These are phyloP conservation scores for Dipus sagitta DNA, from an alignment of 2,797 vertebrate genomes.

Conservation along the genomic window DNA sequence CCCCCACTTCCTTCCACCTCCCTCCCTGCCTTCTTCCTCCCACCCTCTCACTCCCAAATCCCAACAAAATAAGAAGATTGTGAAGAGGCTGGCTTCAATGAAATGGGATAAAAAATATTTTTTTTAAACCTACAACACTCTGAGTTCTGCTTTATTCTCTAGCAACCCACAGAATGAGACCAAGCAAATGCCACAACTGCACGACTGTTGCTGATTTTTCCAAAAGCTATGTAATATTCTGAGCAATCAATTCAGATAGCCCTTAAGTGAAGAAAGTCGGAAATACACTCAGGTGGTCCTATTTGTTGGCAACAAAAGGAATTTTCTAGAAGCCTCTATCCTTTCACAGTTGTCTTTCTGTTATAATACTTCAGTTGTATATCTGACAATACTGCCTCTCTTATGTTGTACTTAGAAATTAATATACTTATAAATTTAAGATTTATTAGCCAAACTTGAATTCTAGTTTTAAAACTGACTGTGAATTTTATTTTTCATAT, in stretches of 20 bases:
- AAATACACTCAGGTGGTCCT: slow-evolving; percentile 94
- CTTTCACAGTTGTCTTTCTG: slow-evolving; percentile 87
- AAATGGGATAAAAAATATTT: slow-evolving; percentile 83
- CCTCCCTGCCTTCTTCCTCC: background rate
- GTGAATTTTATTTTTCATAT: slow-evolving; percentile 92
- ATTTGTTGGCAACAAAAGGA: slow-evolving; percentile 91
- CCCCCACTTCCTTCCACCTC: slow-evolving; percentile 20
- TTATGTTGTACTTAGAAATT: slow-evolving; percentile 89
- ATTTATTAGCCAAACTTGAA: slow-evolving; percentile 92
- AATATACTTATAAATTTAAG: slow-evolving; percentile 87
- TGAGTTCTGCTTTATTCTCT: slow-evolving; percentile 89
- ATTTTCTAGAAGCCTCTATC: slow-evolving; percentile 90
- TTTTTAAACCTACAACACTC: slow-evolving; percentile 85
- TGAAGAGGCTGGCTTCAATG: slow-evolving; percentile 86
- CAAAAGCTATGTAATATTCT: slow-evolving; percentile 87
- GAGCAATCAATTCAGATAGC: slow-evolving; percentile 86
- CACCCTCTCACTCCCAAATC: slow-evolving; percentile 65
- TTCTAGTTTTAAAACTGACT: slow-evolving; percentile 91
- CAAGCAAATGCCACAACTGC: slow-evolving; percentile 86
- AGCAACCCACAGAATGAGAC: slow-evolving; percentile 88
- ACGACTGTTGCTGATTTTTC: slow-evolving; percentile 86
- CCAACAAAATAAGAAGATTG: slow-evolving; percentile 85
- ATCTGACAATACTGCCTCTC: slow-evolving; percentile 88
- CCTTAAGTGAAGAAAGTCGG: slow-evolving; percentile 88
- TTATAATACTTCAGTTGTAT: slow-evolving; percentile 88